Base-by-base conservation (phyloP, 2,888 invertebrate species). In the Griposia aprilina region DNA sequence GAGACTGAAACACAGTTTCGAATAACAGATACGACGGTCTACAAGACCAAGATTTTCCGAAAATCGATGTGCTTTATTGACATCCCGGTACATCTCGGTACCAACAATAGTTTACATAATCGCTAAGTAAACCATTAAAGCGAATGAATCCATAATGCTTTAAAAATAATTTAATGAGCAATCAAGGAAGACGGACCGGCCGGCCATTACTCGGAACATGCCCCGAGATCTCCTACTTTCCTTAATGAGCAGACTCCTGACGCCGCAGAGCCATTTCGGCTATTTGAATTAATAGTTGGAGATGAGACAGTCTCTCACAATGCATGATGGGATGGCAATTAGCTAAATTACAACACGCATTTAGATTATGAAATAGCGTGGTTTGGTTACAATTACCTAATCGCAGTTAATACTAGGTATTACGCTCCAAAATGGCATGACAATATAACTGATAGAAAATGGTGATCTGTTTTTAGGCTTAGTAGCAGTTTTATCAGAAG, bases 231-330 rank as follows among this genome's bases (percentile, higher is more conserved):
- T 80, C 57, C 69, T 71, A 85, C 81, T 85, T 87, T 80, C 78
- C 85, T 80, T 85, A 85, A 88, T 88, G 81, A 88, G 75, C 72
- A 75, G 76, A 83, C 77, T 86, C 75, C 66, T 76, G 76, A 80
- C 69, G 74, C 70, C 80, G 13, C 66, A 55, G 15, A 67, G 52
- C 55, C 36, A 11, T 50, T 73, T 62, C 17, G 62, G 68, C 65
- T 71, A 76, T 83, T 76, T 67, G 45, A 79, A 84, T 83, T 86
- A 86, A 74, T 70, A 62, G 45, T 66, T 59, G 26, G 60, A 81
- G 45, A 84, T 62, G 70, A 74, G 75, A 81, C 45, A 48, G 71
- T 81, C 62, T 76, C 67, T 83, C 73, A 81, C 73, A 62, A 23
- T 36, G 20, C 8, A 41, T 81, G 41, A 80, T 48, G 60, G 26